A percentile compares a stretch with the other conserved stretches of the same genome.
phyloP scores from a whole-genome alignment of 2,797 vertebrate species.

The Sebastes miniatus region DNA sequence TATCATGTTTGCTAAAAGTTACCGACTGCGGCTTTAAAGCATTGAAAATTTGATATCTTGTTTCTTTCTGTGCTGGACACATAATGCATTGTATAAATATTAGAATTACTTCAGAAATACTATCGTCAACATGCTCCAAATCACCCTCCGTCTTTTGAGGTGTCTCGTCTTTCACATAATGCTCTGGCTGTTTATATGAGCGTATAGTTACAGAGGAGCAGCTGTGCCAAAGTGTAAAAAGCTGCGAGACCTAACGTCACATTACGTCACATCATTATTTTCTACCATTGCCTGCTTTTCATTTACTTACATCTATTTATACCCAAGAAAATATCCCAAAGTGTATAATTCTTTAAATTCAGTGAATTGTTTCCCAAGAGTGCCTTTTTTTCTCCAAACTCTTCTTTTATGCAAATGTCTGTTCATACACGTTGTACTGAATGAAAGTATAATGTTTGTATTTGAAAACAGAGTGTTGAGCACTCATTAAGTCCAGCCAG shows the following conservation, averaged over 20 bases:
- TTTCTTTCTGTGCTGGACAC: conserved; percentile 72
- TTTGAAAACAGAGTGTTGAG: conserved; percentile 76
- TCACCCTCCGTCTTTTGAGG: neutral
- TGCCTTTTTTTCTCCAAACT: neutral
- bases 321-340: neutral
- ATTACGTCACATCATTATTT: neutral
- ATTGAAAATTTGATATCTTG: conserved; percentile 16
- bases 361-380: neutral
- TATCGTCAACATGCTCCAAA: neutral
- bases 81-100: conserved; percentile 39
- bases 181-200: neutral
- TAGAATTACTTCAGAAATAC: conserved; percentile 3
- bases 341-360: neutral
- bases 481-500: conserved; percentile 59
- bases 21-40: neutral
- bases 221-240: conserved; percentile 2
- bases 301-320: conserved; percentile 36
- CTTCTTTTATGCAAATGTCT: conserved; percentile 7
- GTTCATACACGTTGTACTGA: conserved; percentile 32
- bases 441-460: conserved; percentile 38
- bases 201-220: neutral
- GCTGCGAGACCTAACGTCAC: neutral
- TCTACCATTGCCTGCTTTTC: conserved; percentile 2
- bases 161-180: neutral
- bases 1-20: too few relatives aligned